Evolutionary conservation across 1,140 invertebrate species (phyloP), one percentile per base, ranked within the genome.

Genomic region (Neodiprion lecontei): DNA sequence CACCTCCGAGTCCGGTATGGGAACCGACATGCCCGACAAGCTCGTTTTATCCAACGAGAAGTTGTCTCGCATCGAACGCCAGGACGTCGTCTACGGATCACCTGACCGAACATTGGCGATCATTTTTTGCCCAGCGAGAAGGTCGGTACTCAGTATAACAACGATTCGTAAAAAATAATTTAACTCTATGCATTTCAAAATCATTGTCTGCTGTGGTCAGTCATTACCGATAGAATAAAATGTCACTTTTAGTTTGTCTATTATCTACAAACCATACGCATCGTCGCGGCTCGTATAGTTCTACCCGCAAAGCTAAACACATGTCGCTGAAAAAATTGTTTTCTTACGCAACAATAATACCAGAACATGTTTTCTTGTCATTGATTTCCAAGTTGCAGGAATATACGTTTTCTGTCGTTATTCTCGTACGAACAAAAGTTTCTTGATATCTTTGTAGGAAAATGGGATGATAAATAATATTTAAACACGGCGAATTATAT

Each of bases 81-180:
- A 5, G 48, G 28, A 40, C 28, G 5, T 40, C 28, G 0, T 40
- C 28, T 1, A 40, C 67, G 5, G 70, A 80, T 0, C 53, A 40
- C 12, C 69, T 5, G n/a, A 61, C 11, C 9, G 78, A 82, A 70
- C 61, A 69, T 7, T 82, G 77, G 76, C 80, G 50, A 68, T 70
- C 72, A n/a, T 66, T 78, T 23, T 40, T 79, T 1, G 69, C 70
- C 0, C 70, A 74, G 69, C 80, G 77, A 72, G 77, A 78, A 82
- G 81, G 84, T 84, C 75, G 9, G 8, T 48, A 50, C n/a, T n/a
- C 28, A 69, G 67, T 23, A 49, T 69, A 40, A 74, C 66, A 21
- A 69, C 12, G 14, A 69, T 69, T 12, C 28, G 12, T 69, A 3
- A 28, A 17, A 3, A 28, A 17, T 4, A 8, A 14, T 12, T 69